Evolutionary conservation across 2,113 vertebrate species (phyloP), one percentile per base, ranked within the genome.

Genomic region (Sylvia atricapilla): DNA sequence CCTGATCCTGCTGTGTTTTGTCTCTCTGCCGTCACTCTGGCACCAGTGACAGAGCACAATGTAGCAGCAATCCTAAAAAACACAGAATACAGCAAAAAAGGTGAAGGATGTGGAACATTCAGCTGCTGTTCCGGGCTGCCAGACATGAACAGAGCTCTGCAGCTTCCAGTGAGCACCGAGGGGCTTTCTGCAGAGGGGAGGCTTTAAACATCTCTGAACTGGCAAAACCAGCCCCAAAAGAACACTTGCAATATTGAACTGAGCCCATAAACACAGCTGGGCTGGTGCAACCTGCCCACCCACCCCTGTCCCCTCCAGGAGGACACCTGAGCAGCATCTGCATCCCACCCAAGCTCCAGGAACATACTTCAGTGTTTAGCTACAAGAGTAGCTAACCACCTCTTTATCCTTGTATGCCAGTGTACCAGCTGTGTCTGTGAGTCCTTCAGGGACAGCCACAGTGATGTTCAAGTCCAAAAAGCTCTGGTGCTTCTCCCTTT

Each of bases 1-100:
- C 2, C 1, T 7, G 31, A 64, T 17, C 69, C 67, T 1, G 47
- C 87, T 23, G n/a, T 0, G 1, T 4, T 33, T 39, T 7, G 0
- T 5, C 81, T 68, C 81, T 64, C 81, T 44, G 44, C 84, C 16
- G 2, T 23, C 25, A 2, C 63, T 59, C n/a, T 6, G 33, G 50
- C 56, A n/a, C 64, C 5, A 56, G 50, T 3, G 55, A 22, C 50
- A 23, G 75, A 43, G 44, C 0, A 17, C 59, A 30, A 2, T 8
- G 39, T 1, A 56, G 52, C 56, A 39, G 68, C 31, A 46, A n/a
- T 12, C 62, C 60, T 73, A 33, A 63, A 70, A 64, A 43, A 2
- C 37, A 28, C 25, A 37, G 33, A 41, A 47, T 1, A 10, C 8
- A 53, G 73, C 10, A 18, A 43, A 52, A 52, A 0, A 5, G 24